Base-by-base conservation (phyloP, 2,888 invertebrate genomes). In the Xestobium rufovillosum region DNA sequence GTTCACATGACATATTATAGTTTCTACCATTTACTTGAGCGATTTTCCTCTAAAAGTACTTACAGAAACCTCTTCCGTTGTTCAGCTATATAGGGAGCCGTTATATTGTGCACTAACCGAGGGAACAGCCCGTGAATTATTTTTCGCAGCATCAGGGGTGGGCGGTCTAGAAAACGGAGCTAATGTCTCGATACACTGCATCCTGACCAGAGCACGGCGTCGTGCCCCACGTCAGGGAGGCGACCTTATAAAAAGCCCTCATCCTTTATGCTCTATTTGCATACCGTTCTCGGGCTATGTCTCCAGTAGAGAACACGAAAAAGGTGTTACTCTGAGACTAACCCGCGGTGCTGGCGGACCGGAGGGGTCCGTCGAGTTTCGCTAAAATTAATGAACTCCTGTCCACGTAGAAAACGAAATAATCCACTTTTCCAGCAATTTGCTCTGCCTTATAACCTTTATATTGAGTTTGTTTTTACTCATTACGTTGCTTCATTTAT, bases 351-450 rank as follows among this genome's bases (percentile, higher is more conserved):
- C 42, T 29, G 40, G 44, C 44, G 36, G 40, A 38, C 26, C 46
- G 39, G 37, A 47, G 42, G 52, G 43, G 47, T 43, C 38, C 39
- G 41, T 31, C 43, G 49, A 50, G 44, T 44, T 48, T 49, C 48
- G 51, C 52, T 52, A 43, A 63, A 64, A 65, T 64, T 65, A 65
- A 65, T 65, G 61, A 64, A 63, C 61, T 61, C 53, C 60, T 58
- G 63, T 62, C 61, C 64, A 63, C 61, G 60, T 61, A 59, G 55
- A 52, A 53, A 59, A 61, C 56, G 57, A 59, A 59, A 60, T 62
- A 63, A 63, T 63, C 61, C 61, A 63, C 61, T 63, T 63, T 63
- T 61, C 60, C 60, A 50, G 56, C 61, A 61, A 63, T 64, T 63
- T 62, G 61, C 59, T 52, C 55, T 55, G 58, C 60, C 59, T 60